phyloP scores from a whole-genome alignment of 1,140 invertebrate species.

The Drosophila oshimai region DNA sequence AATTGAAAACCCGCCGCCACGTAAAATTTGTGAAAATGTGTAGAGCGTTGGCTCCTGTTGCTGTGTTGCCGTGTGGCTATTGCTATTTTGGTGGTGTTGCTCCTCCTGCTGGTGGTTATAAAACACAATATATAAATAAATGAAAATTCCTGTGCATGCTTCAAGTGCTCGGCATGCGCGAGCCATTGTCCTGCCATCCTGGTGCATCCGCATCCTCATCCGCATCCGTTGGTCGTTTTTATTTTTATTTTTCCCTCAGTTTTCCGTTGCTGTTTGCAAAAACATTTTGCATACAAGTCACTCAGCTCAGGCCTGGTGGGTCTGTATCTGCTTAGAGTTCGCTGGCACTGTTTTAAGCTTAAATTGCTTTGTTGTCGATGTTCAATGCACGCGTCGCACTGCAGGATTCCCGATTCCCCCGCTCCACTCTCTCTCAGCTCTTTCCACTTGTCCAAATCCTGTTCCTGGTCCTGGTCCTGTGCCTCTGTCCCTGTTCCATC shows the following conservation, averaged over 20 bases:
- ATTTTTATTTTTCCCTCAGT: conserved; percentile 11
- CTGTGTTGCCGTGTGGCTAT: conserved; percentile 4
- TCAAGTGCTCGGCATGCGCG: conserved; percentile 77
- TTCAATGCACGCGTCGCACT: conserved; percentile 72
- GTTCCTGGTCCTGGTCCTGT: background rate
- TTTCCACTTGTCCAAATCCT: no score
- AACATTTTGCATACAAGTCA: conserved; percentile 81
- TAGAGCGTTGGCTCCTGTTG: conserved; percentile 17
- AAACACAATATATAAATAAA: conserved; percentile 81
- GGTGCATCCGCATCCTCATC: conserved; percentile 55
- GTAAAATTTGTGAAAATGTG: conserved; percentile 65
- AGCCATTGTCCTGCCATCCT: conserved; percentile 71
- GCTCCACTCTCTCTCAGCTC: no score
- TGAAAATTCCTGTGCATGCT: conserved; percentile 80
- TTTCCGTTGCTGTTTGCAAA: conserved; percentile 38
- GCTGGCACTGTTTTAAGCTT: conserved; percentile 67
- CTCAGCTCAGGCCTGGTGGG: conserved; percentile 58
- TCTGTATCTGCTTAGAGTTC: conserved; percentile 48
- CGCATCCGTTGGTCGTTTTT: conserved; percentile 60
- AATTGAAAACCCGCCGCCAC: conserved; percentile 67
- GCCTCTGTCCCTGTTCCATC: background rate
- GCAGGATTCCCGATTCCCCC: conserved; percentile 25
- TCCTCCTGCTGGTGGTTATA: conserved; percentile 54
- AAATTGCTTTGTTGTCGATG: conserved; percentile 80
- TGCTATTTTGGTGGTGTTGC: conserved; percentile 14